phyloP scores from a whole-genome alignment of 2,113 vertebrate genomes.

The Odobenus rosmarus region DNA sequence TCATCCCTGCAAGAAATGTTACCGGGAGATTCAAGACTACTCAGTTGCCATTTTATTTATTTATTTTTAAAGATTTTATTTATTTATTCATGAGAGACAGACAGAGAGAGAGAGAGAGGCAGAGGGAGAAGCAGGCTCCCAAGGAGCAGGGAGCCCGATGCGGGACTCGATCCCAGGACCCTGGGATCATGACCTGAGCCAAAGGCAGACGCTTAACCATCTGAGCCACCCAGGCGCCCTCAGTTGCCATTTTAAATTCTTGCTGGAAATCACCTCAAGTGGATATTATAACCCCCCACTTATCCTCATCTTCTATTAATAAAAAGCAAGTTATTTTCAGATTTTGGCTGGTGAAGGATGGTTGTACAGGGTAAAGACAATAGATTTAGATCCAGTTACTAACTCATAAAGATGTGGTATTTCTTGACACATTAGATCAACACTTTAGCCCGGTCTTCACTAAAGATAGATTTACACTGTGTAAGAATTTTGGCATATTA shows the following conservation, averaged over 20 bases:
- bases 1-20: not conserved
- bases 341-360: not conserved
- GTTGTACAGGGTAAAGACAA: not conserved
- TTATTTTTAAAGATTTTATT: no score
- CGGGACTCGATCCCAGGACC: no score
- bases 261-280: not conserved
- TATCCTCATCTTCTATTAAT: not conserved
- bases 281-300: not conserved
- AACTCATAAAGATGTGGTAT: not conserved
- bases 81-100: no score
- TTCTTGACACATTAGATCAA: not conserved
- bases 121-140: no score
- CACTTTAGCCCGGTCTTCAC: not conserved
- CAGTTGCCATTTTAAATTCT: not conserved
- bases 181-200: no score
- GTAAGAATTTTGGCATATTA: not conserved
- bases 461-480: not conserved
- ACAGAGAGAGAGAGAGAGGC: no score
- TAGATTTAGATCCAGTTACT: not conserved
- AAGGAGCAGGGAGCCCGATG: no score
- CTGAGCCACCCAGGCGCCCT: not conserved
- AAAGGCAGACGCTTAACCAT: no score
- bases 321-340: constrained; percentile 21
- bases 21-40: not conserved
- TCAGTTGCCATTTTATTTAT: not conserved